phyloP scores from a whole-genome alignment of 2,797 vertebrate genomes.

The Florisuga fusca region DNA sequence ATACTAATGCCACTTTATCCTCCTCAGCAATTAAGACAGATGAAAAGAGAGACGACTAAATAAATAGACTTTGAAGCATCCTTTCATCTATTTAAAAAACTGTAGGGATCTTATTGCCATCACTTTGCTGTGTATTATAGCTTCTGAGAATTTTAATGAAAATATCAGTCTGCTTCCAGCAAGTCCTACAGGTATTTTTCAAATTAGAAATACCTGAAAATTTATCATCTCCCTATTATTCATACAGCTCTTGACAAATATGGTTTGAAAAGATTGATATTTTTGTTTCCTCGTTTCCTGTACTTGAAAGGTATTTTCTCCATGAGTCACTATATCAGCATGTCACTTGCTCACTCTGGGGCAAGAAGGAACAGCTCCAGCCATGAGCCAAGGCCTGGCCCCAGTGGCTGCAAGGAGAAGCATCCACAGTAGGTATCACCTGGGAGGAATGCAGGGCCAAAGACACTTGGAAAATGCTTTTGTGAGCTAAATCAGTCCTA shows the following conservation, averaged over 20 bases:
- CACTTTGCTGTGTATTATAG: conserved; percentile 42
- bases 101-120: conserved; percentile 23
- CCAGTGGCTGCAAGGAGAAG: not conserved
- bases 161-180: conserved; percentile 33
- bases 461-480: not conserved
- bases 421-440: not conserved
- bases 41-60: conserved; percentile 66
- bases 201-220: conserved; percentile 57
- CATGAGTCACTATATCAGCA: not conserved
- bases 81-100: conserved; percentile 67
- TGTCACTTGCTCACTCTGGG: not conserved
- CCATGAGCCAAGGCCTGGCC: not conserved
- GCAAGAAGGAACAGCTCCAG: conserved; percentile 22
- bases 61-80: conserved; percentile 66
- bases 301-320: not conserved
- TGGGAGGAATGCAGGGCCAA: not conserved
- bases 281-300: conserved; percentile 44
- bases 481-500: not conserved
- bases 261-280: conserved; percentile 28
- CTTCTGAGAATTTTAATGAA: conserved; percentile 36
- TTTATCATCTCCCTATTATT: conserved; percentile 18
- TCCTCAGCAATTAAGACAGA: conserved; percentile 64
- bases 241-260: conserved; percentile 23
- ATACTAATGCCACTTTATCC: conserved; percentile 35
- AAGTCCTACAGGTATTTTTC: conserved; percentile 53